Conservation (phyloP, 1,140 invertebrate genomes). For the Elymnias hypermnestra region DNA sequence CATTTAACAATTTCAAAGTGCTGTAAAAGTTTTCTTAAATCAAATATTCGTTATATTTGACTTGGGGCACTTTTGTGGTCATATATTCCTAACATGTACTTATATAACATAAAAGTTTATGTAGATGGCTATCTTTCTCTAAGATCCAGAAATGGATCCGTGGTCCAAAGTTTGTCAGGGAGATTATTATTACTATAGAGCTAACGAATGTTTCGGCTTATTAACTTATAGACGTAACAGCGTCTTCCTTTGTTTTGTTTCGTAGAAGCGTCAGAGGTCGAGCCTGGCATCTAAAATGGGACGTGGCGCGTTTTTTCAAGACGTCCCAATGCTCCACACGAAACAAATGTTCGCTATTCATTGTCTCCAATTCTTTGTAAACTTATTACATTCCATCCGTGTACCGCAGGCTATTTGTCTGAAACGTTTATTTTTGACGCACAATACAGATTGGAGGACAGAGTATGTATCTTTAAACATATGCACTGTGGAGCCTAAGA, state of each 20-base stretch:
- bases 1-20: too few relatives aligned
- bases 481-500: not conserved
- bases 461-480: conserved; percentile 10
- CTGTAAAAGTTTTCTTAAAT: too few relatives aligned
- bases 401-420: conserved; percentile 22
- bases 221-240: conserved; percentile 15
- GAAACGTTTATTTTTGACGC: conserved; percentile 19
- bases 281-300: conserved; percentile 49
- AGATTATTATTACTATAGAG: too few relatives aligned
- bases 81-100: too few relatives aligned
- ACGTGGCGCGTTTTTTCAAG: conserved; percentile 28
- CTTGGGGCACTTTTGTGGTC: too few relatives aligned
- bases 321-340: conserved; percentile 23
- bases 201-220: conserved; percentile 4
- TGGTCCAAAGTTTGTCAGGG: too few relatives aligned
- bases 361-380: conserved; percentile 39
- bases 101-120: too few relatives aligned
- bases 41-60: too few relatives aligned
- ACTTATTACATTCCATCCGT: conserved; percentile 27
- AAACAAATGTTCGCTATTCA: conserved; percentile 41
- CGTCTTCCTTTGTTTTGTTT: conserved; percentile 52
- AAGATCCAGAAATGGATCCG: too few relatives aligned
- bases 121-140: too few relatives aligned
- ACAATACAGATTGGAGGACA: conserved; percentile 7
- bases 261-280: conserved; percentile 46